A percentile compares a stretch with the other conserved stretches of the same genome.
Conservation (phyloP, 2,888 invertebrate genomes). For the Pilophorus perplexus region DNA sequence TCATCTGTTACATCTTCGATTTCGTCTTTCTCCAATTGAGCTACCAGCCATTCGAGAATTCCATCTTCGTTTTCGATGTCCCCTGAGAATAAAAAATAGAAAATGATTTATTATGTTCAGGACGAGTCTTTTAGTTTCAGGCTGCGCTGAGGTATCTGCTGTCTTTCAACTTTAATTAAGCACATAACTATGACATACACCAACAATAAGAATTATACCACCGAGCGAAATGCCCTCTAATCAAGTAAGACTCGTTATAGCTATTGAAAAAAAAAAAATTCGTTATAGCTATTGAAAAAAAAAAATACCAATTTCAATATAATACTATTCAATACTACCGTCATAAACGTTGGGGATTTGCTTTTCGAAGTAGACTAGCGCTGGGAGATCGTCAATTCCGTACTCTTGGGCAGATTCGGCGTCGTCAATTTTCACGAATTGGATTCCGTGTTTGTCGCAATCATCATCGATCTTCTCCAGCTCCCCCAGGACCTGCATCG, state of each 20-base stretch:
- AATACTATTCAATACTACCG: conserved; percentile 63
- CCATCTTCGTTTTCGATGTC: conserved; percentile 86
- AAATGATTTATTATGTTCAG: too few species aligned
- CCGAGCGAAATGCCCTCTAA: too few species aligned
- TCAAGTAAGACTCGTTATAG: too few species aligned
- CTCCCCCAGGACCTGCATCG: conserved; percentile 79
- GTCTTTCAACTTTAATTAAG: too few species aligned
- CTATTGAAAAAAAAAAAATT: too few species aligned
- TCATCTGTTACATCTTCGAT: conserved; percentile 94
- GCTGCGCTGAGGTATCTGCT: too few species aligned
- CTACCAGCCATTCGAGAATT: conserved; percentile 81
- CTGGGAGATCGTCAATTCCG: conserved; percentile 78
- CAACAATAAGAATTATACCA: too few species aligned
- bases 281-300: too few species aligned
- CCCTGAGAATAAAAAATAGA: too few species aligned
- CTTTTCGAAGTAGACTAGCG: conserved; percentile 90
- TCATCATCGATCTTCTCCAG: conserved; percentile 92
- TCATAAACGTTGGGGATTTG: conserved; percentile 90
- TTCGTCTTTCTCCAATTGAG: conserved; percentile 86
- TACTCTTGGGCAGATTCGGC: conserved; percentile 77
- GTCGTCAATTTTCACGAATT: conserved; percentile 91
- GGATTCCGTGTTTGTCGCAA: conserved; percentile 86
- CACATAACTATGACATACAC: too few species aligned
- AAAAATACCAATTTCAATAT: too few species aligned
- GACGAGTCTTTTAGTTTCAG: too few species aligned